Percentiles rank a stretch among this genome's conserved stretches.
Conservation (phyloP, 2,797 vertebrate genomes). For the Parauchenoglanis punctatus region DNA sequence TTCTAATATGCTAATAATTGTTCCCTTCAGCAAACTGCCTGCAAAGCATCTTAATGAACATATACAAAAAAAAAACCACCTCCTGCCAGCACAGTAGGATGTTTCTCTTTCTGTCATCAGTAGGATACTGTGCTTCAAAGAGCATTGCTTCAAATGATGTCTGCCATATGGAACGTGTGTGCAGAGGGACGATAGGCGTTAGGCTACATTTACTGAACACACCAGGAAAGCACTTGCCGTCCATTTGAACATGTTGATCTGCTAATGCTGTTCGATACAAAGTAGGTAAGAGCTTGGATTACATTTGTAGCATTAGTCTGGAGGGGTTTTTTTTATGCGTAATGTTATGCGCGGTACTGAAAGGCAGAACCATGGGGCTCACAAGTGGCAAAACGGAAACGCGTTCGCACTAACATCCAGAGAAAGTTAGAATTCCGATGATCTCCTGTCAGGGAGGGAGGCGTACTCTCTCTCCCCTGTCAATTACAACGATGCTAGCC, state of each 20-base stretch:
- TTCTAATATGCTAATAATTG: constrained; percentile 43
- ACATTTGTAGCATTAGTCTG: neutral
- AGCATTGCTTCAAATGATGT: constrained; percentile 20
- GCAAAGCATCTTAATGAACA: constrained; percentile 31
- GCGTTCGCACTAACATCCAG: no score
- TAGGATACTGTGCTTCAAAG: constrained; percentile 31
- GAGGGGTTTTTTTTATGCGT: neutral
- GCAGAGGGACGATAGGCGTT: neutral
- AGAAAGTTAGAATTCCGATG: no score
- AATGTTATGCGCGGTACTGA: neutral
- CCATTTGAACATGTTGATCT: neutral
- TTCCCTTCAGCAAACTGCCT: constrained; percentile 37
- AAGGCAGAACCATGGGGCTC: neutral
- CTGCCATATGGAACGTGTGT: constrained; percentile 3
- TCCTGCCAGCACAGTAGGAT: constrained; percentile 27
- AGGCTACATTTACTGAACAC: neutral
- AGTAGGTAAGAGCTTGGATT: neutral
- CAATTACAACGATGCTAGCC: no score
- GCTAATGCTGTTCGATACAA: neutral
- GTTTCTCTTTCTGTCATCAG: constrained; percentile 28
- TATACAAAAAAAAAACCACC: neutral
- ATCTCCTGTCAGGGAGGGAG: no score
- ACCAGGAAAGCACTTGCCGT: neutral
- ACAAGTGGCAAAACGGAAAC: no score
- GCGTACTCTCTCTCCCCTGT: no score